Evolutionary conservation across 2,888 invertebrate genomes (phyloP).

Genomic region (Poecilobothrus nobilitatus): DNA sequence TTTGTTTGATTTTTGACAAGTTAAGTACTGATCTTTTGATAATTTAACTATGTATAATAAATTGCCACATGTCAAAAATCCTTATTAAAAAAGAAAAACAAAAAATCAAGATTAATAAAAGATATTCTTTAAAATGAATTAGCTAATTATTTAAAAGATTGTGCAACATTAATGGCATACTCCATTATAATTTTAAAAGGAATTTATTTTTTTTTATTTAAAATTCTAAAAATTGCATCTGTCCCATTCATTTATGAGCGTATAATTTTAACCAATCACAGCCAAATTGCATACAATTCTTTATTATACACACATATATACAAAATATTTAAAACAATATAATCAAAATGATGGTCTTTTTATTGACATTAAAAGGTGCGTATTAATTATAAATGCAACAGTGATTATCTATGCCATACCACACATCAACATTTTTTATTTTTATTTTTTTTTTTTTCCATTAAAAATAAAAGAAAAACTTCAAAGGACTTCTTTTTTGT

Average conservation of each 20-base stretch:
- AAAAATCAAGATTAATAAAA: too few species aligned
- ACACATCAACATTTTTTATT: not conserved
- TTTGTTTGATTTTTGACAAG: too few species aligned
- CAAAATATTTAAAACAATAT: not conserved
- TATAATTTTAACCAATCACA: not conserved
- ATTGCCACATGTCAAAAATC: too few species aligned
- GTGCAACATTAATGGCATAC: not conserved
- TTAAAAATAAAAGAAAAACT: not conserved
- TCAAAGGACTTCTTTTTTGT: not conserved
- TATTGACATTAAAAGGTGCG: constrained; percentile 3
- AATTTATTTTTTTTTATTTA: too few species aligned
- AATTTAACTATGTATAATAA: too few species aligned
- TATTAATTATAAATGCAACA: constrained; percentile 3
- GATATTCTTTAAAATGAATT: too few species aligned
- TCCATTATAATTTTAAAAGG: not conserved
- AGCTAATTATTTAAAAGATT: too few species aligned
- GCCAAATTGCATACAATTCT: not conserved
- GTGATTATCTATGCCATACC: constrained; percentile 2
- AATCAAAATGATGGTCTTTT: not conserved
- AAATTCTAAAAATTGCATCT: too few species aligned
- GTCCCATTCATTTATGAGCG: too few species aligned
- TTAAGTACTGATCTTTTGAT: too few species aligned
- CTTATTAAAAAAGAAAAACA: too few species aligned
- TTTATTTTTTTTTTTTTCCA: too few species aligned
- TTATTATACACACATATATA: not conserved